These are phyloP conservation scores for Xiphophorus birchmanni DNA, from an alignment of 2,797 vertebrate genomes.

Conservation along the genomic window DNA sequence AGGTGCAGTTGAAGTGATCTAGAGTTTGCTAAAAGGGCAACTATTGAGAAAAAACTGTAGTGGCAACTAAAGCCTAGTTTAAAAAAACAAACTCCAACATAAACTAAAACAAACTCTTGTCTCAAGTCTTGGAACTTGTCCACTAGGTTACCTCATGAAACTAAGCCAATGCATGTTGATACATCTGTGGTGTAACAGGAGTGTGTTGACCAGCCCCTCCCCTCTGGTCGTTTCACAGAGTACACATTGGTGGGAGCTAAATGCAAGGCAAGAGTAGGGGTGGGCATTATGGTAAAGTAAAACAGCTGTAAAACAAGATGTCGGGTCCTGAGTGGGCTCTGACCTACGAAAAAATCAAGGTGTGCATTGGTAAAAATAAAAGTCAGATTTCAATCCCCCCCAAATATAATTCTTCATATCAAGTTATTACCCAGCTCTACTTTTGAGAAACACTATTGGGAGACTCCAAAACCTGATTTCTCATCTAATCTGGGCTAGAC, in stretches of 20 bases:
- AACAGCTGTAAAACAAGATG: too few species aligned
- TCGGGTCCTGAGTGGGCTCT: too few species aligned
- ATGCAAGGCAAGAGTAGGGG: background rate
- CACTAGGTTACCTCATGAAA: background rate
- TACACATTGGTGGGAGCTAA: background rate
- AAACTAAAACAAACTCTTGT: background rate
- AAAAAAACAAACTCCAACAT: background rate
- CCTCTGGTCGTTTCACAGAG: background rate
- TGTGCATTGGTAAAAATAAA: too few species aligned
- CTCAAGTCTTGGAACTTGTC: background rate
- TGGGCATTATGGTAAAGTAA: too few species aligned
- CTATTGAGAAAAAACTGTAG: background rate
- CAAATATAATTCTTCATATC: too few species aligned
- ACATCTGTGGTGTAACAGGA: background rate
- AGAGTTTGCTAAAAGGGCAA: background rate
- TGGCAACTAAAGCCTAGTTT: background rate
- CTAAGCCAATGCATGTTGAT: background rate
- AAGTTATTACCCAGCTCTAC: too few species aligned
- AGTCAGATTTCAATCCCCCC: too few species aligned
- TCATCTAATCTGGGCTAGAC: background rate
- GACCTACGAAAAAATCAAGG: too few species aligned
- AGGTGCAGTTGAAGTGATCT: background rate
- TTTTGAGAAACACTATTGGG: background rate
- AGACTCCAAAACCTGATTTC: background rate
- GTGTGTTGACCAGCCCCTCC: background rate